Evolutionary conservation across 2,888 invertebrate species (phyloP), one percentile per base, ranked within the genome.

Genomic region (Drosophila kanekoi): DNA sequence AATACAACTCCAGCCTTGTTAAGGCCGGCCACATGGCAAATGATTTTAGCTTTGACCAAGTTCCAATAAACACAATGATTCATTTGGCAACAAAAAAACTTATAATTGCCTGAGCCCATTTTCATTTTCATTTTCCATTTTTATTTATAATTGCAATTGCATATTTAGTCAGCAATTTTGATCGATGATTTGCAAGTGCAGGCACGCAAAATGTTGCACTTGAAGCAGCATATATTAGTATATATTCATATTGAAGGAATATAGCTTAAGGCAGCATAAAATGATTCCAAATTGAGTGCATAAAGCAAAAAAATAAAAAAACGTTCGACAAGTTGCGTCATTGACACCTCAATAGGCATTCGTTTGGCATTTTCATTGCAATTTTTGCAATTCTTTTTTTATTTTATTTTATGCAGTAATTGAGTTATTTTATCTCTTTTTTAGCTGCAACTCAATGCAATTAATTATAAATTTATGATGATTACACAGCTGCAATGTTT

Each of bases 401-500:
- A 35, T 33, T 61, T n/a, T 18, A n/a, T 38, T 49, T 47, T 33
- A 43, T 40, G 52, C 66, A 41, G 13, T 79, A 74, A 81, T 81
- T 81, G 65, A 77, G 67, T 72, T 54, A 74, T 84, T 84, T 52
- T 72, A 58, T 59, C 23, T 59, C 23, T 44, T 51, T 60, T 59
- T 33, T 35, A 76, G 59, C 52, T 60, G 48, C n/a, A 53, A 60
- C 61, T 66, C 47, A 67, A 49, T 59, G 63, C 32, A 59, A 67
- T 58, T 71, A 64, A 79, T 66, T 73, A 76, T 68, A 49, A 41
- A 54, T 68, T 47, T 52, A 62, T 67, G 52, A 64, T 43, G 53
- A 66, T 80, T 65, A 41, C 57, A 70, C 40, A 63, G n/a, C 13
- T 16, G 8, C n/a, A 14, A 20, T 47, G 48, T 32, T 23, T 37